Percentiles rank a stretch among this genome's conserved stretches.
phyloP scores from a whole-genome alignment of 35 echinoderm and acorn worm genomes.

The Antedon bifida region DNA sequence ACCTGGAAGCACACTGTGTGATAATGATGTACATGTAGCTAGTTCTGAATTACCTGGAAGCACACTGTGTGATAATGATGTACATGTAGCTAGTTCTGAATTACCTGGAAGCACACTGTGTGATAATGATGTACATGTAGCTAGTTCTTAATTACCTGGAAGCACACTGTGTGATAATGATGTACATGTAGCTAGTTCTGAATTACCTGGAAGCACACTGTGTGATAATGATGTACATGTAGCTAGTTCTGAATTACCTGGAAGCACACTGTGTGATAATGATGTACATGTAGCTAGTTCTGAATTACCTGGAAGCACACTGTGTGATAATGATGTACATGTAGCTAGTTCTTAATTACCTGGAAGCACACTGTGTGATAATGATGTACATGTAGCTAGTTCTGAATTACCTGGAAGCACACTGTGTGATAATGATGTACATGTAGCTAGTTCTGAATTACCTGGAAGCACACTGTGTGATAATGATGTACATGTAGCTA shows the following conservation, averaged over 20 bases:
- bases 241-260: too few relatives aligned
- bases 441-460: too few relatives aligned
- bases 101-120: too few relatives aligned
- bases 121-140: conserved; percentile 38
- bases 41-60: too few relatives aligned
- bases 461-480: too few relatives aligned
- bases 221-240: conserved; percentile 43
- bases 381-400: conserved; percentile 40
- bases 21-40: conserved; percentile 39
- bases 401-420: too few relatives aligned
- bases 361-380: too few relatives aligned
- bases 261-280: conserved; percentile 23
- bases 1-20: too few relatives aligned
- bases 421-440: conserved; percentile 37
- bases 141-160: too few relatives aligned
- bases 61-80: conserved; percentile 31
- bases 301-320: too few relatives aligned
- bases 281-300: conserved; percentile 48
- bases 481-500: conserved; percentile 40
- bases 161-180: conserved; percentile 32
- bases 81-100: conserved; percentile 45
- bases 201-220: too few relatives aligned
- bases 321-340: conserved; percentile 40
- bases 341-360: too few relatives aligned
- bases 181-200: conserved; percentile 42